A percentile compares a stretch with the other conserved stretches of the same genome.
phyloP scores from a whole-genome alignment of 2,113 vertebrate genomes.

The Petromus typicus region DNA sequence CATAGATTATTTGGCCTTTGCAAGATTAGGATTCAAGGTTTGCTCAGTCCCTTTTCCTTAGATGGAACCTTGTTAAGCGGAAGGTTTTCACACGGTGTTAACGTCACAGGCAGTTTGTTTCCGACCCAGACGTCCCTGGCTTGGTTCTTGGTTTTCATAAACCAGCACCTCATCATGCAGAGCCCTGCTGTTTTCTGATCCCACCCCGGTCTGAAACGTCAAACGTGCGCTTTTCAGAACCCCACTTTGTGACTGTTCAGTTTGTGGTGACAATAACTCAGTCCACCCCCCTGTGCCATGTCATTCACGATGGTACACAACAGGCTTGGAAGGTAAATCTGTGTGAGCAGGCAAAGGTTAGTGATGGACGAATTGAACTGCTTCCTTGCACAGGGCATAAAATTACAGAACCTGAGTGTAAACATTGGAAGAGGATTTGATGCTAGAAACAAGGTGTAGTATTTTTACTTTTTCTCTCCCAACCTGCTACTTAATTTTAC shows the following conservation, averaged over 20 bases:
- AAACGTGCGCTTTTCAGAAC: neutral
- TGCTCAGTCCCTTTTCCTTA: constrained; percentile 12
- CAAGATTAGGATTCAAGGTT: neutral
- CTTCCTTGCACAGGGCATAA: neutral
- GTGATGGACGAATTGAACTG: neutral
- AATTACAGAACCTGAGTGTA: neutral
- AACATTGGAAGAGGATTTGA: neutral
- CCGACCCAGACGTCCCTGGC: neutral
- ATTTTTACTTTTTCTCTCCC: neutral
- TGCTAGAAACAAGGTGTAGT: constrained; percentile 37
- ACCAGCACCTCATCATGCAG: constrained; percentile 47
- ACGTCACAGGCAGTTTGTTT: neutral
- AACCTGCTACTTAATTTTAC: neutral
- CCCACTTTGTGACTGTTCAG: neutral
- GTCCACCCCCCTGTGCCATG: neutral
- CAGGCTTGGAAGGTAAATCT: neutral
- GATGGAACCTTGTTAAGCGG: neutral
- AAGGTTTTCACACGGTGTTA: neutral
- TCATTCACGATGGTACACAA: neutral
- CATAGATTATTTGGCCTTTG: neutral
- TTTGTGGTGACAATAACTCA: neutral
- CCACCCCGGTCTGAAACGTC: neutral
- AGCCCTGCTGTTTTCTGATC: neutral
- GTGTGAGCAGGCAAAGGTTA: neutral
- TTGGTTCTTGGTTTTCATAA: constrained; percentile 10